These are phyloP conservation scores for Blera fallax DNA, from an alignment of 2,888 invertebrate species.

Conservation along the genomic window DNA sequence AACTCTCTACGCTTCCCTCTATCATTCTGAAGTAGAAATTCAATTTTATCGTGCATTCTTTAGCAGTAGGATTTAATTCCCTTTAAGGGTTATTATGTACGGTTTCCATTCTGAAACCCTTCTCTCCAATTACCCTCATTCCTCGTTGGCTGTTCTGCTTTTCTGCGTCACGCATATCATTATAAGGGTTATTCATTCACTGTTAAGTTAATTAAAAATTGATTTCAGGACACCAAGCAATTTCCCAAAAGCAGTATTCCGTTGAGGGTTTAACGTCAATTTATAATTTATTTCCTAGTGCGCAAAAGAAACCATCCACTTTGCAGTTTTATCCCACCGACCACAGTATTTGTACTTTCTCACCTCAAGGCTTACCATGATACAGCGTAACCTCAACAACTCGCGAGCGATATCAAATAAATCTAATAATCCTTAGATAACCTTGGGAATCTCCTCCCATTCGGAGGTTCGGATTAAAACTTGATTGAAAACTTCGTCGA, in stretches of 20 bases:
- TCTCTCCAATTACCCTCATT: background rate
- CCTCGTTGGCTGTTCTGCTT: background rate
- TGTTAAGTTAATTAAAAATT: background rate
- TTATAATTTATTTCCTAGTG: too few relatives aligned
- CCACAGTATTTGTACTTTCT: background rate
- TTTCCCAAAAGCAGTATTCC: too few relatives aligned
- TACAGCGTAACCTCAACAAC: background rate
- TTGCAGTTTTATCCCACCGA: background rate
- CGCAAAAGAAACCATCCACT: too few relatives aligned
- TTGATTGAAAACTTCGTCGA: background rate
- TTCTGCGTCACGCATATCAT: background rate
- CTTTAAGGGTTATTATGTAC: background rate
- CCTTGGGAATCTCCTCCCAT: background rate
- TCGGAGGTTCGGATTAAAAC: background rate
- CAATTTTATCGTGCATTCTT: background rate
- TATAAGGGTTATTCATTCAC: background rate
- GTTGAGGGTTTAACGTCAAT: too few relatives aligned
- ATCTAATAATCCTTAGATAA: background rate
- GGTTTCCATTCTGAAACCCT: background rate
- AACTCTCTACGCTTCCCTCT: too few relatives aligned
- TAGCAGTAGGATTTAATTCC: too few relatives aligned
- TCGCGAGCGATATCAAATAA: background rate
- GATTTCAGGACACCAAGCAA: too few relatives aligned
- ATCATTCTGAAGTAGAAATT: background rate
- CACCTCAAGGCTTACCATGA: background rate